phyloP scores from a whole-genome alignment of 2,888 invertebrate species.

The Xanthorhoe designata region DNA sequence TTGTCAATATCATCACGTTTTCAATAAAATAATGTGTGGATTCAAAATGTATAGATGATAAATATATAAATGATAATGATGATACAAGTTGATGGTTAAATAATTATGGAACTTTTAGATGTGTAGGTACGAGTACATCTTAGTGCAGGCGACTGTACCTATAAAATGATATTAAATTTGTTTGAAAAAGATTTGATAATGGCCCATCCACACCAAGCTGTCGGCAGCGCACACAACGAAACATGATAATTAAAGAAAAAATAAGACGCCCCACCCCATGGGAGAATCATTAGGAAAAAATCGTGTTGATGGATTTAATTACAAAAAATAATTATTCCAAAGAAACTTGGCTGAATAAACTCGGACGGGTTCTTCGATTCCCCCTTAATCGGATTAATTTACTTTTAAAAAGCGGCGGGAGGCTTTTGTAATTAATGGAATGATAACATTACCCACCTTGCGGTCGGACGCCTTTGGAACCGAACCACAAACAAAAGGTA shows the following conservation, averaged over 20 bases:
- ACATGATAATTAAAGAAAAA: slow-evolving; percentile 67
- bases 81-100: no score
- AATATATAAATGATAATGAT: no score
- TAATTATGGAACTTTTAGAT: no score
- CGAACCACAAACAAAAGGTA: slow-evolving; percentile 55
- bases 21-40: no score
- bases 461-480: slow-evolving; percentile 73
- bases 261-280: slow-evolving; percentile 64
- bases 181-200: neutral
- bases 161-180: no score
- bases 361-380: slow-evolving; percentile 84
- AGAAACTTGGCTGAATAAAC: slow-evolving; percentile 85
- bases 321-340: slow-evolving; percentile 85
- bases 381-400: slow-evolving; percentile 85
- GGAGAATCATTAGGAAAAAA: slow-evolving; percentile 85
- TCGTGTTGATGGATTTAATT: slow-evolving; percentile 86
- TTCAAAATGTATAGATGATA: no score
- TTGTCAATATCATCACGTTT: no score
- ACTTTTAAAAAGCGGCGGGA: slow-evolving; percentile 83
- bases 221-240: slow-evolving; percentile 49
- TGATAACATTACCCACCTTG: slow-evolving; percentile 84
- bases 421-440: slow-evolving; percentile 85
- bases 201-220: slow-evolving; percentile 48
- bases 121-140: no score
- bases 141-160: no score